Evolutionary conservation across 2,888 invertebrate species (phyloP).

Genomic region (Yponomeuta evonymella): DNA sequence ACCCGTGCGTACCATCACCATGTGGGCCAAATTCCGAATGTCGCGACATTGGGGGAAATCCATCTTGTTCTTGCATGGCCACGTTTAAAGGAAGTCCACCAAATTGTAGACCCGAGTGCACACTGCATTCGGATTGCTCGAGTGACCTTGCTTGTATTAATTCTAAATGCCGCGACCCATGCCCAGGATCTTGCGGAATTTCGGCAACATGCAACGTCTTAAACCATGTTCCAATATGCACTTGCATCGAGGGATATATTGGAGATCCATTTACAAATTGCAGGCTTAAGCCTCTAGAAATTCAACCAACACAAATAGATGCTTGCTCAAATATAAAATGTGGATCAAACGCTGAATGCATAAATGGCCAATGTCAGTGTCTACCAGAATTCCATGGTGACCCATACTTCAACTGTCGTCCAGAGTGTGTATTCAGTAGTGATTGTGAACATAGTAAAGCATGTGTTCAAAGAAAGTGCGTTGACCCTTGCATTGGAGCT

Average conservation of each 20-base stretch:
- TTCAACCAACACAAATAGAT: constrained; percentile 38
- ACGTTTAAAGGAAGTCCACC: constrained; percentile 83
- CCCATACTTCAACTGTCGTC: constrained; percentile 84
- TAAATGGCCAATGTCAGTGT: constrained; percentile 82
- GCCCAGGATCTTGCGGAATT: constrained; percentile 84
- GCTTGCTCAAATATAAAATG: constrained; percentile 84
- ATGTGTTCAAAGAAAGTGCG: constrained; percentile 84
- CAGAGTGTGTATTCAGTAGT: constrained; percentile 86
- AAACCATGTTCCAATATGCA: constrained; percentile 85
- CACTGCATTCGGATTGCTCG: constrained; percentile 84
- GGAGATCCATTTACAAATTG: constrained; percentile 85
- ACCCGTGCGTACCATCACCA: constrained; percentile 79
- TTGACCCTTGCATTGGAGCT: constrained; percentile 83
- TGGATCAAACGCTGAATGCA: constrained; percentile 80
- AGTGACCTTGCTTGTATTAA: constrained; percentile 85
- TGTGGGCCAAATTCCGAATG: constrained; percentile 82
- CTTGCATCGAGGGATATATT: constrained; percentile 81
- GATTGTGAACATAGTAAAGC: constrained; percentile 82
- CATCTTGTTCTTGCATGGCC: constrained; percentile 79
- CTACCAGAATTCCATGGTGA: constrained; percentile 83
- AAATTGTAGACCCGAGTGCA: constrained; percentile 82
- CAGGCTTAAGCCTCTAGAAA: constrained; percentile 65
- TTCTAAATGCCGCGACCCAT: constrained; percentile 85
- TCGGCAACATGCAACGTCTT: constrained; percentile 78
- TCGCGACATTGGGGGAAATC: constrained; percentile 72